A percentile compares a stretch with the other conserved stretches of the same genome.
These are phyloP conservation scores for Boloria selene DNA, from an alignment of 2,888 invertebrate species.

Conservation along the genomic window DNA sequence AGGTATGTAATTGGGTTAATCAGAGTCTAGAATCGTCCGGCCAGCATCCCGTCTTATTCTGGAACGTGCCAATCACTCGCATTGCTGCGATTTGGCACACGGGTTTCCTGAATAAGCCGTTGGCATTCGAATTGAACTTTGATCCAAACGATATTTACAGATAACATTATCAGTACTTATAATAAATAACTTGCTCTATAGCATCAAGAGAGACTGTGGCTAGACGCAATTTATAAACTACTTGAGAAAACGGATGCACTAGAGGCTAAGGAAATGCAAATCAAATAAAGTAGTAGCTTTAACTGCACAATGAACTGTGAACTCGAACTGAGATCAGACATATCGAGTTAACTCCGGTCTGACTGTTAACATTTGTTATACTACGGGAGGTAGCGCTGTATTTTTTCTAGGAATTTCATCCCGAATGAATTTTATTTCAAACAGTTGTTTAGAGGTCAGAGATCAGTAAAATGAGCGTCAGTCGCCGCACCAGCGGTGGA, in stretches of 20 bases:
- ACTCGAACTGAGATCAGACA: constrained; percentile 14
- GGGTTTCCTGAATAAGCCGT: constrained; percentile 14
- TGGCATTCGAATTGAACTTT: not conserved
- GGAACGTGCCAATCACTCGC: constrained; percentile 30
- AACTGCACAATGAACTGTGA: constrained; percentile 16
- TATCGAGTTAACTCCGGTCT: constrained; percentile 10
- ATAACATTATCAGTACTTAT: too few species aligned
- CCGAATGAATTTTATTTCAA: too few species aligned
- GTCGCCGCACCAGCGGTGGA: too few species aligned
- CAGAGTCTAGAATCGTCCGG: constrained; percentile 27
- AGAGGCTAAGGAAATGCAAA: constrained; percentile 27
- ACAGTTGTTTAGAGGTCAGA: too few species aligned
- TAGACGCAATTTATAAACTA: constrained; percentile 19
- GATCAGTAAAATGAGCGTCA: too few species aligned
- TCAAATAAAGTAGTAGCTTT: constrained; percentile 20
- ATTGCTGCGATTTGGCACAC: constrained; percentile 25
- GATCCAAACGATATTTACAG: too few species aligned
- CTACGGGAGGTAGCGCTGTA: too few species aligned
- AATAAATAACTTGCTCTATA: not conserved
- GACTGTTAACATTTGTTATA: constrained; percentile 6
- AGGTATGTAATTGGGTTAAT: constrained; percentile 34
- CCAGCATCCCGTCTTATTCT: constrained; percentile 27
- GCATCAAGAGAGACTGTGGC: not conserved
- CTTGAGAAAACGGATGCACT: constrained; percentile 25
- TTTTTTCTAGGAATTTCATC: too few species aligned